Evolutionary conservation across 1,140 invertebrate genomes (phyloP), one percentile per base, ranked within the genome.

Genomic region (Leptopilina clavipes): DNA sequence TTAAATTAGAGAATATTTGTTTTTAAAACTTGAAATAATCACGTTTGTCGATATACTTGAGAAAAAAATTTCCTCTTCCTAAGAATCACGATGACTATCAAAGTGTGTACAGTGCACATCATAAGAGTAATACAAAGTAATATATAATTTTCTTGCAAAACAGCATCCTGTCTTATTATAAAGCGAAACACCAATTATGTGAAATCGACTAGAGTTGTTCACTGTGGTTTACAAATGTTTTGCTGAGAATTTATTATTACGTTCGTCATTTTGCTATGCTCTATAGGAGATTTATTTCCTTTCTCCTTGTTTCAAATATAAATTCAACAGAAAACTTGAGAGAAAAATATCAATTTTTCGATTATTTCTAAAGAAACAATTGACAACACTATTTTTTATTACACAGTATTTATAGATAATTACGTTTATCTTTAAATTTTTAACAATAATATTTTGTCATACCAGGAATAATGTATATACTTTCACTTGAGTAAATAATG

Each of bases 61-160:
- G 14, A 22, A 25, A 74, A 65, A 10, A 31, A 31, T 43, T 43
- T 11, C 56, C 9, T 65, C 59, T 65, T 65, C 59, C 59, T n/a
- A 31, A 65, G 59, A 65, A 65, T 65, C 25, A 25, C n/a, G 22
- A 31, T 65, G 59, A 65, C 59, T 65, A n/a, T 65, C 14, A 65
- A 65, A 40, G 37, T 40, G 22, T 65, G 19, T 19, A 31, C 12
- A 65, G 59, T 11, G 48, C n/a, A 52, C 48, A 52, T 52, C 44
- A 45, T 45, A 45, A n/a, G 48, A 52, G 48, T 17, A 52, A 52
- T 52, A 52, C 48, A 17, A 65, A 65, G 59, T 65, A 65, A 65
- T 22, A 65, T 65, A n/a, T 31, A 65, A 65, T 65, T 65, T 65
- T 31, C 22, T 65, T 65, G 59, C 59, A 65, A 65, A 65, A 65